Conservation (phyloP, 2,113 vertebrate genomes). For the Antechinus stuartii region DNA sequence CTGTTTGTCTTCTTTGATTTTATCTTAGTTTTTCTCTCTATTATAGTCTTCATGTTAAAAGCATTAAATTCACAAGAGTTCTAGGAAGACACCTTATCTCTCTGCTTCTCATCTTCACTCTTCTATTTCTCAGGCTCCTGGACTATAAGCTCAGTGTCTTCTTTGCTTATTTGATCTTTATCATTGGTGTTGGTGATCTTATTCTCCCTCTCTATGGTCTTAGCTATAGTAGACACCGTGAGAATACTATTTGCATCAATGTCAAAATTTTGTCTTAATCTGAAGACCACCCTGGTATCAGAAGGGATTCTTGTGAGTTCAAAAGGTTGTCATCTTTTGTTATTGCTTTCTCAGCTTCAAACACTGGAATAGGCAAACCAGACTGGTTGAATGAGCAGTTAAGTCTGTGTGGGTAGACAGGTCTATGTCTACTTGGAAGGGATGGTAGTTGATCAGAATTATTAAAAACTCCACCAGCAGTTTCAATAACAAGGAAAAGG, state of each 20-base stretch:
- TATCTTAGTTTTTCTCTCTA: background rate
- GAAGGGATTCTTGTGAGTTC: background rate
- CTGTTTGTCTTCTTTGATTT: background rate
- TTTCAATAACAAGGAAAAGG: background rate
- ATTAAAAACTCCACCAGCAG: background rate
- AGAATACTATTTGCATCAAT: background rate
- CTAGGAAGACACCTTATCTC: background rate
- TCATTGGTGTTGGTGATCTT: background rate
- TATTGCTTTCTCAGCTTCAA: background rate
- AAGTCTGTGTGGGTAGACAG: background rate
- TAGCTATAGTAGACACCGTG: background rate
- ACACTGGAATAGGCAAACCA: background rate
- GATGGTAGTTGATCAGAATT: background rate
- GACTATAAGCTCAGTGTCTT: too few species aligned
- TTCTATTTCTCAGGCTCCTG: background rate
- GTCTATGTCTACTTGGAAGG: background rate
- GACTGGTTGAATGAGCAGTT: background rate
- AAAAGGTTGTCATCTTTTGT: background rate
- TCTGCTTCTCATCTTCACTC: background rate
- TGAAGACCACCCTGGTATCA: background rate
- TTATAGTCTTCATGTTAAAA: background rate
- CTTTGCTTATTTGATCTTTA: background rate
- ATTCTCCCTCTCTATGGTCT: background rate
- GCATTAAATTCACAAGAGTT: background rate
- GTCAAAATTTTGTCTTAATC: background rate